Evolutionary conservation across 1,140 invertebrate genomes (phyloP).

Genomic region (Drosophila sp.): DNA sequence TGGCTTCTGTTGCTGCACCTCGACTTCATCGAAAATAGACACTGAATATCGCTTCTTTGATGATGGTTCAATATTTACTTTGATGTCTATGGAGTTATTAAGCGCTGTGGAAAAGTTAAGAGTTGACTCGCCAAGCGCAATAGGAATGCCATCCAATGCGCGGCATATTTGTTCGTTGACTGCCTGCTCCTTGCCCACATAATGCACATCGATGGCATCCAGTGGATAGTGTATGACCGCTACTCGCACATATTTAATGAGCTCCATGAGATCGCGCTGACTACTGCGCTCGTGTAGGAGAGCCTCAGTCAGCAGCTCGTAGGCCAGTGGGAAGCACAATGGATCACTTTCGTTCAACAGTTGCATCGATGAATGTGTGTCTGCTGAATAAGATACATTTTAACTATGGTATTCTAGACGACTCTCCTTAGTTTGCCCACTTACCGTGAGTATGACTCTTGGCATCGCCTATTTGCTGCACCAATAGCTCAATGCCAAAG

Average conservation of each 20-base stretch:
- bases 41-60: slow-evolving; percentile 71
- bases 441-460: slow-evolving; percentile 54
- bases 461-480: slow-evolving; percentile 68
- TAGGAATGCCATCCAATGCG: slow-evolving; percentile 51
- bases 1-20: slow-evolving; percentile 56
- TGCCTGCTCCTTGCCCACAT: slow-evolving; percentile 49
- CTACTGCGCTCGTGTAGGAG: slow-evolving; percentile 41
- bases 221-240: slow-evolving; percentile 59
- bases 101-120: slow-evolving; percentile 69
- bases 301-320: slow-evolving; percentile 65
- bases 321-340: slow-evolving; percentile 69
- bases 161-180: slow-evolving; percentile 72
- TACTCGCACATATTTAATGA: slow-evolving; percentile 70
- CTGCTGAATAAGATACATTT: slow-evolving; percentile 7
- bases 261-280: slow-evolving; percentile 58
- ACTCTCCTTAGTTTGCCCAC: not conserved
- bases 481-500: slow-evolving; percentile 69
- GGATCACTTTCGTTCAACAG: slow-evolving; percentile 66
- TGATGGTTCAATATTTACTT: slow-evolving; percentile 14
- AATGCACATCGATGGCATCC: slow-evolving; percentile 59
- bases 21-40: slow-evolving; percentile 78
- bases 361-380: slow-evolving; percentile 46
- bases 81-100: slow-evolving; percentile 59
- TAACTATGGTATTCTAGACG: not conserved
- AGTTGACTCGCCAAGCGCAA: slow-evolving; percentile 59